A percentile compares a stretch with the other conserved stretches of the same genome.
phyloP scores from a whole-genome alignment of 1,140 invertebrate species.

The Calycopis cecrops region DNA sequence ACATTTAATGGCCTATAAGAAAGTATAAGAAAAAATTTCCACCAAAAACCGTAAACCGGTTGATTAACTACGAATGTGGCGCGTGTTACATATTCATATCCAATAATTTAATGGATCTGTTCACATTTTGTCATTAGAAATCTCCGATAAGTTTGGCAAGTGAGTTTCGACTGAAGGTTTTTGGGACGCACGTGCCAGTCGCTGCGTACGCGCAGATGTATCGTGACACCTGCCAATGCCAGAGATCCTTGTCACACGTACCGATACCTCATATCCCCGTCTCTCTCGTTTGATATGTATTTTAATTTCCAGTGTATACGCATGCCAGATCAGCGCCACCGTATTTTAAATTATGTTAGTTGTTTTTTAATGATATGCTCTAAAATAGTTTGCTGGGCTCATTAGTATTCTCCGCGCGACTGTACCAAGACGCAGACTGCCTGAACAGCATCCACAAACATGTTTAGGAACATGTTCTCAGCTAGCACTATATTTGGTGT shows the following conservation, averaged over 20 bases:
- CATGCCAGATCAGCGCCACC: slow-evolving; percentile 48
- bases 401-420: slow-evolving; percentile 59
- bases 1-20: slow-evolving; percentile 19
- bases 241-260: slow-evolving; percentile 42
- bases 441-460: slow-evolving; percentile 42
- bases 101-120: slow-evolving; percentile 24
- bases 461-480: slow-evolving; percentile 49
- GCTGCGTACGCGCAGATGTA: slow-evolving; percentile 66
- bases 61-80: slow-evolving; percentile 25
- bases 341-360: slow-evolving; percentile 61
- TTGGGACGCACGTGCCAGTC: slow-evolving; percentile 61
- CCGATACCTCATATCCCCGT: slow-evolving; percentile 31
- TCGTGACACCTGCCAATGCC: slow-evolving; percentile 59
- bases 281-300: slow-evolving; percentile 44
- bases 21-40: slow-evolving; percentile 26
- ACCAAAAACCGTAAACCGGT: slow-evolving; percentile 22
- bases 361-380: slow-evolving; percentile 64
- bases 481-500: slow-evolving; percentile 36
- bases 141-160: slow-evolving; percentile 38
- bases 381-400: slow-evolving; percentile 56
- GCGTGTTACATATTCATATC: slow-evolving; percentile 37
- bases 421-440: slow-evolving; percentile 42
- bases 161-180: slow-evolving; percentile 40
- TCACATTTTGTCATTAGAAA: slow-evolving; percentile 41
- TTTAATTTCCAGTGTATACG: slow-evolving; percentile 59